These are phyloP conservation scores for Nomada ferruginata DNA, from an alignment of 2,888 invertebrate species.

Conservation along the genomic window DNA sequence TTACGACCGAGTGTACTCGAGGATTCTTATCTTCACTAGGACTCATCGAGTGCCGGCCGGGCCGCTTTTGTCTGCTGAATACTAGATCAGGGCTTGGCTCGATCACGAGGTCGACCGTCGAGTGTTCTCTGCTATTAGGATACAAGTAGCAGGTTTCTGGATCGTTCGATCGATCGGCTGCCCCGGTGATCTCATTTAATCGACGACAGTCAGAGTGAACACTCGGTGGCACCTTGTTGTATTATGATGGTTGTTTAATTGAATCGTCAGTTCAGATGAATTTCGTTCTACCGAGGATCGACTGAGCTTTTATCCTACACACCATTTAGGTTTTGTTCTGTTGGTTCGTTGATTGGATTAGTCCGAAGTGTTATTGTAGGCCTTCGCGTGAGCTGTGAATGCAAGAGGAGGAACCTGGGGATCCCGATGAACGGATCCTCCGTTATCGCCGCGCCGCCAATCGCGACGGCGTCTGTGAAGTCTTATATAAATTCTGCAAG, in stretches of 20 bases:
- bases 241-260: not conserved
- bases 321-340: constrained; percentile 2
- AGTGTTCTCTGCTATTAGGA: constrained; percentile 1
- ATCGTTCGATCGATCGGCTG: constrained; percentile 17
- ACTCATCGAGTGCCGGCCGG: constrained; percentile 64
- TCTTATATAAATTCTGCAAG: constrained; percentile 15
- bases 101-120: constrained; percentile 39
- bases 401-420: not conserved
- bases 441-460: constrained; percentile 54
- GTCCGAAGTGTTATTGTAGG: constrained; percentile 5
- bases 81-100: constrained; percentile 23
- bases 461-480: constrained; percentile 2
- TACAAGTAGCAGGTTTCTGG: constrained; percentile 25
- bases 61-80: constrained; percentile 41
- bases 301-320: not conserved
- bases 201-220: not conserved
- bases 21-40: constrained; percentile 56
- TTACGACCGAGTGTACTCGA: constrained; percentile 61
- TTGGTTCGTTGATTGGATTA: constrained; percentile 9
- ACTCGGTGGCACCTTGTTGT: not conserved
- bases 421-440: constrained; percentile 13
- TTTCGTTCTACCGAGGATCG: too few relatives aligned
- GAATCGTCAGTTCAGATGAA: not conserved
- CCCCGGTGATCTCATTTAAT: constrained; percentile 47
- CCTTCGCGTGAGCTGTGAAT: not conserved